Percentiles rank a stretch among this genome's conserved stretches.
phyloP scores from a whole-genome alignment of 2,113 vertebrate species.

The Crotalus helleri region DNA sequence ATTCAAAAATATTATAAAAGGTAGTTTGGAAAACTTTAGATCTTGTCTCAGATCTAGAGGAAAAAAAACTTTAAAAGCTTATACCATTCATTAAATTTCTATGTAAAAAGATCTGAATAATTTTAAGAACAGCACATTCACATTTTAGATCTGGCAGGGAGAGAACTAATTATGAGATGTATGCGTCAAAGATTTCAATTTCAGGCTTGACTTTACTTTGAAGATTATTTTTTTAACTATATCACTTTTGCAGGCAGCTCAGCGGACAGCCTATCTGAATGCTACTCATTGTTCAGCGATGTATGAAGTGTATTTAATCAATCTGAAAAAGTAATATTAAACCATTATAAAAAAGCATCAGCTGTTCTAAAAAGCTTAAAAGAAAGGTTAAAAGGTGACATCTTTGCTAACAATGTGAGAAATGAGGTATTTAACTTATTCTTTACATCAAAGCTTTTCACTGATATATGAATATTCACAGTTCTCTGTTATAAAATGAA shows the following conservation, averaged over 20 bases:
- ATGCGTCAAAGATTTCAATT: conserved; percentile 87
- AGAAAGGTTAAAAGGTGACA: conserved; percentile 72
- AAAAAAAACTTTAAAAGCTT: conserved; percentile 20
- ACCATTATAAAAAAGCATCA: conserved; percentile 70
- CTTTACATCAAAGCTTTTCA: conserved; percentile 56
- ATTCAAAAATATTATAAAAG: conserved; percentile 3
- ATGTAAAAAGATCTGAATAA: conserved; percentile 51
- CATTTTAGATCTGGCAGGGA: conserved; percentile 72
- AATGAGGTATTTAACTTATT: conserved; percentile 70
- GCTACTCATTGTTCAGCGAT: conserved; percentile 75
- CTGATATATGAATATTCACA: conserved; percentile 14
- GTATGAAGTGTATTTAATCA: conserved; percentile 79
- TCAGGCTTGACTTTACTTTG: conserved; percentile 85
- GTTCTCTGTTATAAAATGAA: conserved; percentile 45
- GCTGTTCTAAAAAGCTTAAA: conserved; percentile 69
- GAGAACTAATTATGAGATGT: conserved; percentile 82
- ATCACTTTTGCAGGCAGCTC: conserved; percentile 75
- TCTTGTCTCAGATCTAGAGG: conserved; percentile 22
- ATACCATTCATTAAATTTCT: conserved; percentile 57
- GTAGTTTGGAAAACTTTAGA: conserved; percentile 9
- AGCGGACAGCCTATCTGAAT: conserved; percentile 70
- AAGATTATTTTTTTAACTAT: conserved; percentile 78
- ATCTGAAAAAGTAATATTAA: conserved; percentile 75
- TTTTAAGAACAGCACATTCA: conserved; percentile 66
- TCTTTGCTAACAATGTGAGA: conserved; percentile 64